phyloP scores from a whole-genome alignment of 2,888 invertebrate species.

The Amblyjoppa fuscipennis region DNA sequence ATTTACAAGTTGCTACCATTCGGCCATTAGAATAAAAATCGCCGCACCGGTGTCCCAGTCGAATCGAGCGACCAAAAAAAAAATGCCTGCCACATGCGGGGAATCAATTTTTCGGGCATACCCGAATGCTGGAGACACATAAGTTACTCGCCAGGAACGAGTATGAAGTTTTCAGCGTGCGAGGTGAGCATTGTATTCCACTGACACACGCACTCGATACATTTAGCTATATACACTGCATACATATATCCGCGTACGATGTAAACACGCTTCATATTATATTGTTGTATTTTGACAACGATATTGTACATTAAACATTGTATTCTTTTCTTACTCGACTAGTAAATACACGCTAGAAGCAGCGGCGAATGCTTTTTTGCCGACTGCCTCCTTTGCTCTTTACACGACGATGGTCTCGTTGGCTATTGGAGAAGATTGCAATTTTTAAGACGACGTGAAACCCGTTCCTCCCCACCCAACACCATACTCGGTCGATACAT shows the following conservation, averaged over 20 bases:
- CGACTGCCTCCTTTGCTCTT: conserved; percentile 66
- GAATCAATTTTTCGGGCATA: neutral
- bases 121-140: conserved; percentile 1
- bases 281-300: neutral
- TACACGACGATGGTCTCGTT: conserved; percentile 44
- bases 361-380: conserved; percentile 62
- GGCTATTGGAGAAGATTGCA: neutral
- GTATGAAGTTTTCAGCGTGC: conserved; percentile 58
- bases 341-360: conserved; percentile 51
- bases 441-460: neutral
- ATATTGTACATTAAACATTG: neutral
- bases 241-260: conserved; percentile 11
- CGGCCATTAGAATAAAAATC: neutral
- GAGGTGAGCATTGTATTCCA: conserved; percentile 44
- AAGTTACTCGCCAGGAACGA: conserved; percentile 16
- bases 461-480: neutral
- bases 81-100: conserved; percentile 19
- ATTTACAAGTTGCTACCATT: neutral
- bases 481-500: neutral
- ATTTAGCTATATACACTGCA: neutral
- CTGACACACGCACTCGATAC: conserved; percentile 18
- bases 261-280: conserved; percentile 5
- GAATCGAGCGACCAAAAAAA: neutral
- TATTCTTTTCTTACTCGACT: neutral
- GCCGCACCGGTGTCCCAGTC: neutral